Evolutionary conservation across 2,888 invertebrate species (phyloP).

Genomic region (Heliconius sara): DNA sequence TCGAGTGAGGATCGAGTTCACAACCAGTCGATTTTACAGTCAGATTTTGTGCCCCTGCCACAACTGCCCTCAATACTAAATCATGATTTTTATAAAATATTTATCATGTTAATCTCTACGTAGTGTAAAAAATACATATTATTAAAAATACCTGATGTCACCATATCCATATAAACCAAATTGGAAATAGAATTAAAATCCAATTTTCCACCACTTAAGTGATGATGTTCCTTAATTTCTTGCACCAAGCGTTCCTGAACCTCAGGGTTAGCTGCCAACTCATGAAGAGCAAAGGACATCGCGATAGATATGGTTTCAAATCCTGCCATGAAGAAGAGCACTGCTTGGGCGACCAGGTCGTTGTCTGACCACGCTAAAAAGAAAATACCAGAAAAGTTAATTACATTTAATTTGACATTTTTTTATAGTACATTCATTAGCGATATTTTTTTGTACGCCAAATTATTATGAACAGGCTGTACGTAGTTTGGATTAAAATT

Average conservation of each 20-base stretch:
- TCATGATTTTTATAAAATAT: no score
- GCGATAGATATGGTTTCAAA: constrained; percentile 79
- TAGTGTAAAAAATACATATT: neutral
- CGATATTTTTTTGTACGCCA: no score
- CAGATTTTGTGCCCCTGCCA: no score
- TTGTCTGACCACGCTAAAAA: constrained; percentile 66
- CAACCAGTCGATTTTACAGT: no score
- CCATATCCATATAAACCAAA: constrained; percentile 86
- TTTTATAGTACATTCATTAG: no score
- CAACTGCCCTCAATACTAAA: no score
- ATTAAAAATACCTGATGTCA: constrained; percentile 74
- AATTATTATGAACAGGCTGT: no score
- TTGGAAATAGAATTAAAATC: constrained; percentile 79
- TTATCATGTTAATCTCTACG: neutral
- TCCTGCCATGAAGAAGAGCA: constrained; percentile 84
- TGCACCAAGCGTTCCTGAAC: constrained; percentile 80
- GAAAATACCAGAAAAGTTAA: neutral
- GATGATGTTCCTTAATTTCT: constrained; percentile 80
- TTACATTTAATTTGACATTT: no score
- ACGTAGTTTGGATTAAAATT: no score
- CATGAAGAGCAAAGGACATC: constrained; percentile 81
- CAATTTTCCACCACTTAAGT: constrained; percentile 68
- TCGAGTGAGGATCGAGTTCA: no score
- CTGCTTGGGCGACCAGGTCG: constrained; percentile 76
- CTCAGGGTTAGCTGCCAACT: constrained; percentile 84